phyloP scores from a whole-genome alignment of 2,888 invertebrate genomes.

The Drosophila lutescens region DNA sequence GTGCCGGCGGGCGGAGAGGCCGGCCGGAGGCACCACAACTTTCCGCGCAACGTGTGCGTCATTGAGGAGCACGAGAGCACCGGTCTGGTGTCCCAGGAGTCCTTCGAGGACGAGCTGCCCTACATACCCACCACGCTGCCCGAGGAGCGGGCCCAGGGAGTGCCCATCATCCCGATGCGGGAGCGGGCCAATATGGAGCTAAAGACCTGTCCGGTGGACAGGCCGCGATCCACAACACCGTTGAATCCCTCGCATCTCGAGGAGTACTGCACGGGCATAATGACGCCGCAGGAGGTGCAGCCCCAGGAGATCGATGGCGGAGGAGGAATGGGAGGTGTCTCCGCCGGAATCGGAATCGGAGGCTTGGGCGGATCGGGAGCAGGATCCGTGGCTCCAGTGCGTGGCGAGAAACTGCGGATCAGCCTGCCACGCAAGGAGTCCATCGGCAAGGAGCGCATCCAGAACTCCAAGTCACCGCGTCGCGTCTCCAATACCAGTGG shows the following conservation, averaged over 20 bases:
- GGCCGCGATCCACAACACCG: slow-evolving; percentile 91
- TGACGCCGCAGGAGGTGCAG: slow-evolving; percentile 63
- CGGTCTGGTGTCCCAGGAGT: slow-evolving; percentile 91
- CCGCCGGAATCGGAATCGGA: no score
- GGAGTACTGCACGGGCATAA: slow-evolving; percentile 87
- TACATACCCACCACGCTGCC: slow-evolving; percentile 96
- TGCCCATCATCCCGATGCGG: slow-evolving; percentile 92
- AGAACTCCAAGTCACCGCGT: slow-evolving; percentile 85
- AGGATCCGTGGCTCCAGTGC: slow-evolving; percentile 47
- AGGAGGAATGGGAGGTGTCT: not conserved
- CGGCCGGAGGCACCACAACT: slow-evolving; percentile 82
- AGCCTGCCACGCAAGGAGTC: slow-evolving; percentile 88
- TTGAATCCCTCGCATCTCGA: slow-evolving; percentile 89
- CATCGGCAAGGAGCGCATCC: slow-evolving; percentile 77
- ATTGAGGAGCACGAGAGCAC: slow-evolving; percentile 89
- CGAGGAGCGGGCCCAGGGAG: slow-evolving; percentile 91
- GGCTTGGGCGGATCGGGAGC: not conserved
- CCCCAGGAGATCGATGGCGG: slow-evolving; percentile 1
- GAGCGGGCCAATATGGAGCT: slow-evolving; percentile 87
- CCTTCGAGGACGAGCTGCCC: slow-evolving; percentile 93
- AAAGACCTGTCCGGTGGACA: slow-evolving; percentile 89
- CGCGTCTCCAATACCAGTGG: slow-evolving; percentile 85
- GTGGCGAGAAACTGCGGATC: slow-evolving; percentile 89
- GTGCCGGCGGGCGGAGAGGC: slow-evolving; percentile 68
- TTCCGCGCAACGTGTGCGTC: slow-evolving; percentile 86